A percentile compares a stretch with the other conserved stretches of the same genome.
Evolutionary conservation across 2,797 vertebrate genomes (phyloP).

Genomic region (Sternarchorhynchus goeldii): DNA sequence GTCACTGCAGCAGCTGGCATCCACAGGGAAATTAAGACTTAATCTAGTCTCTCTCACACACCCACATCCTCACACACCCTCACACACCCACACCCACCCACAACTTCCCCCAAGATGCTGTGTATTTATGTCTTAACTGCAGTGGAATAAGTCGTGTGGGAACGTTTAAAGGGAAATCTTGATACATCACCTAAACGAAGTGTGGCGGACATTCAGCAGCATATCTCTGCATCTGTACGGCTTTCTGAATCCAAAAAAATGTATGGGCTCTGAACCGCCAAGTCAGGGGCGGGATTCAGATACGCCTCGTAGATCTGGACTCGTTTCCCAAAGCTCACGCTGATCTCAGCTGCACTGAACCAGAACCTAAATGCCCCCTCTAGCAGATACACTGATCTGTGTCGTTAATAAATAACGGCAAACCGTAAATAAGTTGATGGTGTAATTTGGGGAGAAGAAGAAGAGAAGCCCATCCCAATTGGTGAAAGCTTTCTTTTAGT

Average conservation of each 20-base stretch:
- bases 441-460: background rate
- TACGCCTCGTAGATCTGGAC: no score
- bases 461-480: background rate
- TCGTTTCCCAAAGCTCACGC: no score
- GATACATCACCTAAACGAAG: background rate
- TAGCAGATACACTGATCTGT: no score
- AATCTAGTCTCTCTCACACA: slow-evolving; percentile 38
- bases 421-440: background rate
- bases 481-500: background rate
- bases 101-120: slow-evolving; percentile 14
- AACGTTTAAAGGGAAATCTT: background rate
- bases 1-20: slow-evolving; percentile 57
- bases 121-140: slow-evolving; percentile 12
- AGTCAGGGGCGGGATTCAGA: background rate
- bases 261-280: background rate
- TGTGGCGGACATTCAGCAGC: no score
- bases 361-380: no score
- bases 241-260: background rate
- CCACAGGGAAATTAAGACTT: slow-evolving; percentile 43
- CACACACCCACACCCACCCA: no score
- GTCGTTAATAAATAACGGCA: no score
- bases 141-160: background rate
- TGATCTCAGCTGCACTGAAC: no score
- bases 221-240: no score
- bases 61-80: slow-evolving; percentile 2